A percentile compares a stretch with the other conserved stretches of the same genome.
phyloP scores from a whole-genome alignment of 2,888 invertebrate genomes.

The Ferrisia virgata region DNA sequence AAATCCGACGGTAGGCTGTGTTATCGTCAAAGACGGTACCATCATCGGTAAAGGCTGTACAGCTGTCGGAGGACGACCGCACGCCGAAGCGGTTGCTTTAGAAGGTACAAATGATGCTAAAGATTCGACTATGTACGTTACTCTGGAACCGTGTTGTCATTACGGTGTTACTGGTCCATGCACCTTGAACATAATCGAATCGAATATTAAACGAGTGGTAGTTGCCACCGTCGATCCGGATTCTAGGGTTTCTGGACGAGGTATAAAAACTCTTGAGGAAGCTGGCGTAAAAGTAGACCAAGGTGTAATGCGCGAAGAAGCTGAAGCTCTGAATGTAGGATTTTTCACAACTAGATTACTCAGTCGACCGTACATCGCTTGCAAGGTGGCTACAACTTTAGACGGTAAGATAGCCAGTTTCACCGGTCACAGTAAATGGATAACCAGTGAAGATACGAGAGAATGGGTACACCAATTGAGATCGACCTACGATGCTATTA shows the following conservation, averaged over 20 bases:
- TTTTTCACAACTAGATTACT: conserved; percentile 31
- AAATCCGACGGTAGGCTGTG: conserved; percentile 45
- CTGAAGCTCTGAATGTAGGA: conserved; percentile 41
- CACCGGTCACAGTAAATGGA: conserved; percentile 45
- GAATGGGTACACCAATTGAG: conserved; percentile 32
- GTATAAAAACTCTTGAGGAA: background rate
- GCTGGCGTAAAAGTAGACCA: conserved; percentile 36
- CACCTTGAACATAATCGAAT: conserved; percentile 27
- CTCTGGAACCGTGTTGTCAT: conserved; percentile 46
- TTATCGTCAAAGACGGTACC: conserved; percentile 36
- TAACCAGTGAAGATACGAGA: conserved; percentile 37
- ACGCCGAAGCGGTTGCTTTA: conserved; percentile 41
- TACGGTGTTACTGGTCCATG: conserved; percentile 43
- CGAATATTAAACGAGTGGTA: conserved; percentile 35
- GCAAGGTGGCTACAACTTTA: conserved; percentile 39
- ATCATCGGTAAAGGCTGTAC: conserved; percentile 41
- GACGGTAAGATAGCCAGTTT: conserved; percentile 37
- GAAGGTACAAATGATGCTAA: conserved; percentile 7
- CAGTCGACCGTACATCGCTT: conserved; percentile 29
- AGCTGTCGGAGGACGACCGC: conserved; percentile 40
- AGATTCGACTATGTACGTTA: conserved; percentile 45
- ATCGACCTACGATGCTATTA: conserved; percentile 21
- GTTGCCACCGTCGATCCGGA: conserved; percentile 41
- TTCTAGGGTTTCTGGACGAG: conserved; percentile 34
- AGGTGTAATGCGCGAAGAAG: conserved; percentile 35